Percentiles rank a stretch among this genome's conserved stretches.
These are phyloP conservation scores for Thymallus thymallus DNA, from an alignment of 2,113 vertebrate genomes.

Conservation along the genomic window DNA sequence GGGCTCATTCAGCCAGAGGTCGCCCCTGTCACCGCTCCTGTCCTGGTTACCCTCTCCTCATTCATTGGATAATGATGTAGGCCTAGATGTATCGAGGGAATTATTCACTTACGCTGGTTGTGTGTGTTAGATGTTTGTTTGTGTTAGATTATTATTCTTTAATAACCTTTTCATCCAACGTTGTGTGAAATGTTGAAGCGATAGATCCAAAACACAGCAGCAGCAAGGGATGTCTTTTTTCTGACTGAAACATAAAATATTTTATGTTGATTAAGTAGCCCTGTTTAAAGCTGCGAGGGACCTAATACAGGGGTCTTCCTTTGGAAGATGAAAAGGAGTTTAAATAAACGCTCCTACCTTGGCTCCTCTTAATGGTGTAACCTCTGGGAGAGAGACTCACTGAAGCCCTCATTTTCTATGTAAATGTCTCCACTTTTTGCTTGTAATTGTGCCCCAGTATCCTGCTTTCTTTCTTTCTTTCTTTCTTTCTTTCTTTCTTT, in stretches of 20 bases:
- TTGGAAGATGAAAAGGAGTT: conserved; percentile 1
- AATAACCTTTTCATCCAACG: background rate
- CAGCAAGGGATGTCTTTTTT: background rate
- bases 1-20: background rate
- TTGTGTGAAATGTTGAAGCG: background rate
- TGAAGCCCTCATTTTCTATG: conserved; percentile 27
- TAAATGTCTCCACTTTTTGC: conserved; percentile 13
- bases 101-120: background rate
- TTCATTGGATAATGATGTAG: background rate
- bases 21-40: background rate
- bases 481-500: background rate
- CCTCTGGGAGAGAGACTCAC: background rate
- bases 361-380: conserved; percentile 25
- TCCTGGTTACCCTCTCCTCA: background rate
- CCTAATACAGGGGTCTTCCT: background rate
- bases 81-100: background rate
- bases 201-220: background rate
- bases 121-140: background rate
- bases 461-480: background rate
- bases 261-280: background rate
- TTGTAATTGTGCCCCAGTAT: conserved; percentile 21
- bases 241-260: background rate
- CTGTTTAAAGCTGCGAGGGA: background rate
- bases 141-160: background rate
- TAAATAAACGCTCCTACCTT: background rate